These are phyloP conservation scores for Dicyrtoma fusca DNA, from an alignment of 2,888 invertebrate genomes.

Conservation along the genomic window DNA sequence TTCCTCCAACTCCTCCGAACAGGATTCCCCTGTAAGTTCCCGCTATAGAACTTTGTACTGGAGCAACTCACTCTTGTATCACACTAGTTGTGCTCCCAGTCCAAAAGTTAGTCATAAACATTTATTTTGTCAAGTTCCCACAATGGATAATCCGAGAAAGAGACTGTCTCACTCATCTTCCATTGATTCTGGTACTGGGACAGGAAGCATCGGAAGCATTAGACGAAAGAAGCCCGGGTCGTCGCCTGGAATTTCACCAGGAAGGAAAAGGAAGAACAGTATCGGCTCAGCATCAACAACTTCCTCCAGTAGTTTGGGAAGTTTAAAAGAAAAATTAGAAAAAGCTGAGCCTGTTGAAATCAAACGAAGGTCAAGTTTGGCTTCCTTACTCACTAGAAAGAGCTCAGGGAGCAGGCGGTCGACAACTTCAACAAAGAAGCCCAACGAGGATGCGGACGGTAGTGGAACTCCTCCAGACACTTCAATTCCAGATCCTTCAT, in stretches of 20 bases:
- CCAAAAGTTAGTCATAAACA: slow-evolving; percentile 41
- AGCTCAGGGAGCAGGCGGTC: slow-evolving; percentile 1
- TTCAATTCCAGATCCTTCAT: background rate
- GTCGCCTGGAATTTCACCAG: slow-evolving; percentile 26
- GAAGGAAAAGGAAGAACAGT: slow-evolving; percentile 40
- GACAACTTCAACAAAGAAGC: background rate
- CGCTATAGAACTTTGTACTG: slow-evolving; percentile 25
- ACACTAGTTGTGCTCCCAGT: slow-evolving; percentile 37
- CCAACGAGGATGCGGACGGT: background rate
- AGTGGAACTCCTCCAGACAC: background rate
- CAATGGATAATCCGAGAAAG: slow-evolving; percentile 31
- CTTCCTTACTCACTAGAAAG: slow-evolving; percentile 37
- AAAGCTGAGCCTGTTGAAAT: background rate
- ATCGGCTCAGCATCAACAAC: slow-evolving; percentile 37
- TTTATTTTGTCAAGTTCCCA: slow-evolving; percentile 33
- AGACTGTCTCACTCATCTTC: slow-evolving; percentile 34
- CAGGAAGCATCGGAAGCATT: slow-evolving; percentile 18
- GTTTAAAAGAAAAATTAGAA: slow-evolving; percentile 21
- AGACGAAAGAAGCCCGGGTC: slow-evolving; percentile 16
- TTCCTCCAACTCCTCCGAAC: slow-evolving; percentile 11
- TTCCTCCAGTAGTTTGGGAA: slow-evolving; percentile 35
- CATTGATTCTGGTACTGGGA: slow-evolving; percentile 38
- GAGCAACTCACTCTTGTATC: slow-evolving; percentile 42
- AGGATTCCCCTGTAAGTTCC: slow-evolving; percentile 10
- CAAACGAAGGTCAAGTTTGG: slow-evolving; percentile 34